Conservation (phyloP, 35 echinoderm and acorn worm species). For the Stichopus chloronotus region DNA sequence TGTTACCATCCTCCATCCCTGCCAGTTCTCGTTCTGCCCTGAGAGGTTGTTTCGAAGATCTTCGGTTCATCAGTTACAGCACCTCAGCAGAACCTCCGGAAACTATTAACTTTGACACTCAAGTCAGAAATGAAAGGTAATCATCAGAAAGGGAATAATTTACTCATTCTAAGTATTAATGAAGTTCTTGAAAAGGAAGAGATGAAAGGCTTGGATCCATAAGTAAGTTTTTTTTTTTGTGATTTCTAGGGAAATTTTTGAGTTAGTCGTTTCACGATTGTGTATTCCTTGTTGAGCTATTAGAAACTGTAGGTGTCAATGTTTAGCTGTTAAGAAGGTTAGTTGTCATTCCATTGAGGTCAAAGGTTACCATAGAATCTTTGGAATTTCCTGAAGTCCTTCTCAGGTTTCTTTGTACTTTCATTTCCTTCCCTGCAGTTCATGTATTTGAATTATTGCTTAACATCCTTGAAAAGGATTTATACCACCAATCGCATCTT, state of each 20-base stretch:
- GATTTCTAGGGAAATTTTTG: not conserved
- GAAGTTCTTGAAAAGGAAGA: not conserved
- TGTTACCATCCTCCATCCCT: conserved; percentile 75
- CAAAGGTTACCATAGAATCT: too few relatives aligned
- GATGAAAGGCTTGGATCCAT: not conserved
- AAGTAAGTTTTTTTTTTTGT: not conserved
- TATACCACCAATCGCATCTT: too few relatives aligned
- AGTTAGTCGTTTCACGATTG: too few relatives aligned
- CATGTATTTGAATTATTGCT: too few relatives aligned
- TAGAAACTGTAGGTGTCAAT: too few relatives aligned
- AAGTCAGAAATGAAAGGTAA: conserved; percentile 85
- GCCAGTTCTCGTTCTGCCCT: conserved; percentile 42
- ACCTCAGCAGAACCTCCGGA: conserved; percentile 89
- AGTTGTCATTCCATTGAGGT: too few relatives aligned
- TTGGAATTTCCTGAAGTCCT: too few relatives aligned
- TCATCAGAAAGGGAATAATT: not conserved
- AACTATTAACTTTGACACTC: conserved; percentile 85
- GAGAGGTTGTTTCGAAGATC: conserved; percentile 80
- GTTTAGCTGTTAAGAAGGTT: too few relatives aligned
- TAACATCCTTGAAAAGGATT: too few relatives aligned
- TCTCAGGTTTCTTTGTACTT: too few relatives aligned
- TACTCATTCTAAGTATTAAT: not conserved
- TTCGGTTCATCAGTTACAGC: conserved; percentile 88
- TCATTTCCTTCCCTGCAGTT: too few relatives aligned
- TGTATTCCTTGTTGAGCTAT: too few relatives aligned